These are phyloP conservation scores for Sarcophaga subvicina DNA, from an alignment of 2,888 invertebrate species.

Conservation along the genomic window DNA sequence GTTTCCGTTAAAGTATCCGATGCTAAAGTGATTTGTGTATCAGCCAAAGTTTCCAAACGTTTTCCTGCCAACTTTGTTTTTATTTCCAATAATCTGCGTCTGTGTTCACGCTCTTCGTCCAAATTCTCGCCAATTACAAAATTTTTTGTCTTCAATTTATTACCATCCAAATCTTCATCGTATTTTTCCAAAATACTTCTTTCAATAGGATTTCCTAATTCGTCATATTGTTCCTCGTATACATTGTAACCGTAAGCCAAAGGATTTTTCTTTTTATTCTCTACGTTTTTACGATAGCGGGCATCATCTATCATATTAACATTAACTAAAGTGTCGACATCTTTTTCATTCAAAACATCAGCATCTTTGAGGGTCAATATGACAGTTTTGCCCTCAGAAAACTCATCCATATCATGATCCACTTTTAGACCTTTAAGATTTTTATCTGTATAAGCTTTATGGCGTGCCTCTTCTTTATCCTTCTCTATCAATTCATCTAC, in stretches of 20 bases:
- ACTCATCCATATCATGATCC: slow-evolving; percentile 89
- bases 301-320: slow-evolving; percentile 94
- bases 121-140: slow-evolving; percentile 90
- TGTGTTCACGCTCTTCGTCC: slow-evolving; percentile 83
- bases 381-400: slow-evolving; percentile 90
- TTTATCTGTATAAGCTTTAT: slow-evolving; percentile 86
- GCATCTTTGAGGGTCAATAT: slow-evolving; percentile 97
- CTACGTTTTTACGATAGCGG: slow-evolving; percentile 91
- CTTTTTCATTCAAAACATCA: slow-evolving; percentile 93
- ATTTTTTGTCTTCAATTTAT: slow-evolving; percentile 84
- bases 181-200: slow-evolving; percentile 93
- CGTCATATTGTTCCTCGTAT: slow-evolving; percentile 88
- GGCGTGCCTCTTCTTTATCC: slow-evolving; percentile 85
- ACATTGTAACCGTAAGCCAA: slow-evolving; percentile 93
- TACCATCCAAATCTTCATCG: slow-evolving; percentile 89
- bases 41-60: slow-evolving; percentile 88
- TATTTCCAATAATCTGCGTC: slow-evolving; percentile 81
- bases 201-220: slow-evolving; percentile 85
- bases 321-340: slow-evolving; percentile 94
- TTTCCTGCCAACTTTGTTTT: slow-evolving; percentile 85
- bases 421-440: slow-evolving; percentile 92
- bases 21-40: slow-evolving; percentile 88
- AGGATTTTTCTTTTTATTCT: slow-evolving; percentile 91
- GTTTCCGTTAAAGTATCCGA: slow-evolving; percentile 93
- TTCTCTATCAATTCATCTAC: slow-evolving; percentile 92